A percentile compares a stretch with the other conserved stretches of the same genome.
Conservation (phyloP, 2,888 invertebrate genomes). For the Lutraria lutraria region DNA sequence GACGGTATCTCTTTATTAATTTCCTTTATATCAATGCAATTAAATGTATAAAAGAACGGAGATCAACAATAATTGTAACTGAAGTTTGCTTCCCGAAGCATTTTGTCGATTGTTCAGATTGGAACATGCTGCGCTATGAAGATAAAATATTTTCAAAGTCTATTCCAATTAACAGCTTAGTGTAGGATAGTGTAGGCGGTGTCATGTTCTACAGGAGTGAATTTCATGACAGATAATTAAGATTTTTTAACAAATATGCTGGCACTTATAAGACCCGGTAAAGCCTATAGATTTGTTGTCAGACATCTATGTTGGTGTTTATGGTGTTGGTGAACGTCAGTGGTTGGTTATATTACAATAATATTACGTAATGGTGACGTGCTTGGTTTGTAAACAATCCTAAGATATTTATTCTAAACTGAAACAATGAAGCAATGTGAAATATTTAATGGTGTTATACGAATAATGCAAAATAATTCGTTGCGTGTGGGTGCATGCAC, state of each 20-base stretch:
- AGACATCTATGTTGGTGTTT: neutral
- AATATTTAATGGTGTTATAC: too few relatives aligned
- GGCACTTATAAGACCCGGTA: neutral
- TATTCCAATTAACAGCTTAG: neutral
- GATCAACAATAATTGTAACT: too few relatives aligned
- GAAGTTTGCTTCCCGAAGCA: too few relatives aligned
- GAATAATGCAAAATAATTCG: too few relatives aligned
- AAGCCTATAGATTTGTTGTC: neutral
- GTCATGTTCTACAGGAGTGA: neutral
- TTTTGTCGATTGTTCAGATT: too few relatives aligned
- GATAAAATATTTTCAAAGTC: neutral
- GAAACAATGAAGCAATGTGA: too few relatives aligned
- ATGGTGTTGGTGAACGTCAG: neutral
- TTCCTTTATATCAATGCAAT: too few relatives aligned
- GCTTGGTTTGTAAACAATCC: neutral
- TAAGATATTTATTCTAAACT: neutral
- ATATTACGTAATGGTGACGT: neutral
- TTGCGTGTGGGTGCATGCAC: too few relatives aligned
- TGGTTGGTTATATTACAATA: neutral
- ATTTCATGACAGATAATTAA: neutral
- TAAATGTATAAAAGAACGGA: too few relatives aligned
- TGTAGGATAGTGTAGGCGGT: neutral
- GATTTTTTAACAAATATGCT: neutral
- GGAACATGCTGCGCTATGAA: too few relatives aligned
- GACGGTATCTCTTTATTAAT: too few relatives aligned